Conservation (phyloP, 2,797 vertebrate species). For the Tinamus major region DNA sequence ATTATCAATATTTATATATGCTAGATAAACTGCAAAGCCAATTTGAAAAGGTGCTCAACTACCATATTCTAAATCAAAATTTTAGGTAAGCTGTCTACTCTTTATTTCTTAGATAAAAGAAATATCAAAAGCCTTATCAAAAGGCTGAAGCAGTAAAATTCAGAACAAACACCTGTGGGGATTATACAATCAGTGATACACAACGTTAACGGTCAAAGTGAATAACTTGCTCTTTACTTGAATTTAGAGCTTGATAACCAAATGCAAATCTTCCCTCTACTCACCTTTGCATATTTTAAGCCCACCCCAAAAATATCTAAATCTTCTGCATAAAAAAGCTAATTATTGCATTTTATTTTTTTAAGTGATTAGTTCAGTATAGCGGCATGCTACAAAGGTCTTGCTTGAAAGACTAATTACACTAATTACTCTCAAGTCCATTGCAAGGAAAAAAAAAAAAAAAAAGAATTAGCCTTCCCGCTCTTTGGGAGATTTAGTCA, state of each 20-base stretch:
- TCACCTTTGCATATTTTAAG: not conserved
- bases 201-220: not conserved
- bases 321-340: not conserved
- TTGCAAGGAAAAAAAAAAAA: not conserved
- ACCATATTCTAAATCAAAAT: not conserved
- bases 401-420: not conserved
- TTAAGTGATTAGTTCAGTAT: not conserved
- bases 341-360: not conserved
- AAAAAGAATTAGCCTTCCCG: not conserved
- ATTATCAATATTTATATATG: not conserved
- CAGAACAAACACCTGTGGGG: not conserved
- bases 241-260: not conserved
- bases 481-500: not conserved
- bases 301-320: not conserved
- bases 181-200: not conserved
- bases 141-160: not conserved
- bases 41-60: not conserved
- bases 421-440: not conserved
- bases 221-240: not conserved
- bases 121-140: not conserved
- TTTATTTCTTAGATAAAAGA: not conserved
- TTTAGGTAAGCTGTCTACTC: not conserved
- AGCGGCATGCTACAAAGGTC: not conserved
- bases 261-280: not conserved
- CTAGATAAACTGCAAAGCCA: not conserved